phyloP scores from a whole-genome alignment of 2,797 vertebrate species.

The Etheostoma perlongum region DNA sequence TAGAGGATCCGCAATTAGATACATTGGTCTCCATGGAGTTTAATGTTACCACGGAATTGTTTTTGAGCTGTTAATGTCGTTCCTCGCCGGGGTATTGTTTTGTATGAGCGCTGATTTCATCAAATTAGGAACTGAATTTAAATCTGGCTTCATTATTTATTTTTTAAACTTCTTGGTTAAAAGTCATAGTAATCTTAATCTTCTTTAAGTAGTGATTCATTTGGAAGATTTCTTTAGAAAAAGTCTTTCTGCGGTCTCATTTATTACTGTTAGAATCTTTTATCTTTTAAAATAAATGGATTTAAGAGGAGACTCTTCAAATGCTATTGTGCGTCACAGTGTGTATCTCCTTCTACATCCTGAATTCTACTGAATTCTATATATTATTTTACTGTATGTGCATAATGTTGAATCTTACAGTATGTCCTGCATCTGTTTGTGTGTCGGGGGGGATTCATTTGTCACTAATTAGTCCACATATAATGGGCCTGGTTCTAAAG shows the following conservation, averaged over 20 bases:
- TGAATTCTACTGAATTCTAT: conserved; percentile 18
- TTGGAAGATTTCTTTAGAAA: background rate
- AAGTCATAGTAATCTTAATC: conserved; percentile 2
- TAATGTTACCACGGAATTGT: conserved; percentile 41
- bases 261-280: background rate
- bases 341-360: conserved; percentile 74
- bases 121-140: conserved; percentile 22
- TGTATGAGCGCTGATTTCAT: conserved; percentile 5
- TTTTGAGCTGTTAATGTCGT: conserved; percentile 24
- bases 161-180: conserved; percentile 3
- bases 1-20: conserved; percentile 60
- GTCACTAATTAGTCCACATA: conserved; percentile 80
- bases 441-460: conserved; percentile 48
- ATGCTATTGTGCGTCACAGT: conserved; percentile 29
- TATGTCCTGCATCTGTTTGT: conserved; percentile 73
- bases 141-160: conserved; percentile 8
- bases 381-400: conserved; percentile 14
- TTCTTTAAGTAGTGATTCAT: background rate
- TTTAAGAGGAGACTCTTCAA: conserved; percentile 47
- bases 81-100: conserved; percentile 25
- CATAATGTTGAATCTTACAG: conserved; percentile 9
- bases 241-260: background rate
- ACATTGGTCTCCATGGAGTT: conserved; percentile 52
- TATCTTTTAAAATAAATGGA: conserved; percentile 11
- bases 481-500: conserved; percentile 64